A percentile compares a stretch with the other conserved stretches of the same genome.
phyloP scores from a whole-genome alignment of 2,113 vertebrate genomes.

The Callaeas wilsoni region DNA sequence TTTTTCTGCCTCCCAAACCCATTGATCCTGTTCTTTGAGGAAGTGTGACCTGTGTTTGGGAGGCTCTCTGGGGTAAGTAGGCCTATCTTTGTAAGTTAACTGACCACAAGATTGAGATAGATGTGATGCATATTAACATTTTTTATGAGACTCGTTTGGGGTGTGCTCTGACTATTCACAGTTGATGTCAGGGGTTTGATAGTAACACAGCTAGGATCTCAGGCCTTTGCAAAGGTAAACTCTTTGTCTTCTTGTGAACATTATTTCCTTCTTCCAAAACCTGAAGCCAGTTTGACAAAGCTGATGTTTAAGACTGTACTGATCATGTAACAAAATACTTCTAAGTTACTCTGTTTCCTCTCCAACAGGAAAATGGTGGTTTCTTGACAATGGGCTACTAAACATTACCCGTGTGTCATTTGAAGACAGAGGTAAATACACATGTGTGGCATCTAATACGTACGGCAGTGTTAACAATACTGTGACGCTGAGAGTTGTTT shows the following conservation, averaged over 20 bases:
- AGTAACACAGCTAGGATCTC: neutral
- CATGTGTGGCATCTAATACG: slow-evolving; percentile 84
- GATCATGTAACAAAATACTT: neutral
- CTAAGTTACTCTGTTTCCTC: slow-evolving; percentile 31
- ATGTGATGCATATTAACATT: neutral
- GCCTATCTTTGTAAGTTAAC: neutral
- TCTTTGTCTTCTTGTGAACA: neutral
- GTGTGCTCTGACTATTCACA: neutral
- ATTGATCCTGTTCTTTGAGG: neutral
- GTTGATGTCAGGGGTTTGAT: neutral
- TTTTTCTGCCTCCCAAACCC: neutral
- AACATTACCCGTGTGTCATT: slow-evolving; percentile 93
- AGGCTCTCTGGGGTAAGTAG: neutral
- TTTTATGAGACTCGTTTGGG: neutral
- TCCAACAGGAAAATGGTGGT: slow-evolving; percentile 84
- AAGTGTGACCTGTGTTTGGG: neutral
- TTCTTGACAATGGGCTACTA: slow-evolving; percentile 81
- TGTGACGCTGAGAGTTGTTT: slow-evolving; percentile 90
- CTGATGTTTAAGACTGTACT: neutral
- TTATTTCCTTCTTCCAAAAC: neutral
- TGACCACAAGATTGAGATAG: neutral
- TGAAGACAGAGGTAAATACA: slow-evolving; percentile 94
- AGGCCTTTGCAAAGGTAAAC: neutral
- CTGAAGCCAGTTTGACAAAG: neutral
- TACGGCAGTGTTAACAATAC: slow-evolving; percentile 88